These are phyloP conservation scores for Xylota segnis DNA, from an alignment of 2,888 invertebrate species.

Conservation along the genomic window DNA sequence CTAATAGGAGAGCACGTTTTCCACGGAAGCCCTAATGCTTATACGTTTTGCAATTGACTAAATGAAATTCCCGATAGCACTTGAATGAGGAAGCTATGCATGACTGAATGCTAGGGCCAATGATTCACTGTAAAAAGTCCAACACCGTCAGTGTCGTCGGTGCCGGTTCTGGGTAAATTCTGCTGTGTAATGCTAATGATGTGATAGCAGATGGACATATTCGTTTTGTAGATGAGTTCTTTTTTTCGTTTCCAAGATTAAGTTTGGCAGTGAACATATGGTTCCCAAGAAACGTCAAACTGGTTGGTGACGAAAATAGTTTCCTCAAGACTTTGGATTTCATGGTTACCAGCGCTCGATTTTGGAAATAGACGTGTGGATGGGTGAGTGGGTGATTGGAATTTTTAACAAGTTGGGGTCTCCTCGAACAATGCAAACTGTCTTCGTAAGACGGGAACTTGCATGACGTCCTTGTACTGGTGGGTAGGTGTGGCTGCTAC, in stretches of 20 bases:
- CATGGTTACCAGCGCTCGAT: not conserved
- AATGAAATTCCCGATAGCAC: not conserved
- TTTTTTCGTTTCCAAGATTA: not conserved
- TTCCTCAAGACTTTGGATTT: not conserved
- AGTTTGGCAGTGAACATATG: constrained; percentile 4
- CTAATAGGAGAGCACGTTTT: constrained; percentile 1
- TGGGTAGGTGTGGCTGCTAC: too few relatives aligned
- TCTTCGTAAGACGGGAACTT: too few relatives aligned
- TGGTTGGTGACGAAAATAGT: not conserved
- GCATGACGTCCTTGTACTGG: too few relatives aligned
- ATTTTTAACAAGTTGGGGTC: too few relatives aligned
- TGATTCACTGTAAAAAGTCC: constrained; percentile 9
- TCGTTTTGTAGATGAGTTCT: not conserved
- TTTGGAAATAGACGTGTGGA: not conserved
- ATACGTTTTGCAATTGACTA: not conserved
- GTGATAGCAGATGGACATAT: not conserved
- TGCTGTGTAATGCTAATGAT: constrained; percentile 16
- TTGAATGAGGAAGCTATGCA: constrained; percentile 1
- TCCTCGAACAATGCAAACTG: too few relatives aligned
- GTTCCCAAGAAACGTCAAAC: not conserved
- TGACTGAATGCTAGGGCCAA: not conserved
- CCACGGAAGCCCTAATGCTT: not conserved
- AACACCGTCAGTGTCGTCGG: not conserved
- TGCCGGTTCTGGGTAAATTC: not conserved
- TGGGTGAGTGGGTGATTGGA: too few relatives aligned